A percentile compares a stretch with the other conserved stretches of the same genome.
These are phyloP conservation scores for Ophion slaviceki DNA, from an alignment of 2,888 invertebrate species.

Conservation along the genomic window DNA sequence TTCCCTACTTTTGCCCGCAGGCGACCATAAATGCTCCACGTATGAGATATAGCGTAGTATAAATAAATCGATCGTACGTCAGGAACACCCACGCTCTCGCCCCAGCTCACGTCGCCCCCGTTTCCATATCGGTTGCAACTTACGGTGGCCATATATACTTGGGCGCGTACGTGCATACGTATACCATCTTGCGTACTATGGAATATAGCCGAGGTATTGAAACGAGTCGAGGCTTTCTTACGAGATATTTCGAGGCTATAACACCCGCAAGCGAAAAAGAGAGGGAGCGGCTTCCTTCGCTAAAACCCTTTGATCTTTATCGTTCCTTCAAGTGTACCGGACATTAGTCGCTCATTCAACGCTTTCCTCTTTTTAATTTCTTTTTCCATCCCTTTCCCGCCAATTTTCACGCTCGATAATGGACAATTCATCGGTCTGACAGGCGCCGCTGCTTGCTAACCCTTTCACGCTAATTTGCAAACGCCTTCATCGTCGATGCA, in stretches of 20 bases:
- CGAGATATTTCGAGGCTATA: constrained; percentile 62
- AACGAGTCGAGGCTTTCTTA: constrained; percentile 58
- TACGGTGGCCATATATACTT: constrained; percentile 31
- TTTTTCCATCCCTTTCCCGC: not conserved
- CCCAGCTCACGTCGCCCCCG: constrained; percentile 45
- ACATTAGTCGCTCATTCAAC: constrained; percentile 54
- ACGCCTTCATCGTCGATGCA: not conserved
- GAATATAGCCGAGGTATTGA: constrained; percentile 35
- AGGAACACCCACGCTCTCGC: constrained; percentile 58
- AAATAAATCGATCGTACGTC: constrained; percentile 64
- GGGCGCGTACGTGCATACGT: not conserved
- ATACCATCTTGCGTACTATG: not conserved
- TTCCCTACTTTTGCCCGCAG: not conserved
- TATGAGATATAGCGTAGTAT: constrained; percentile 41
- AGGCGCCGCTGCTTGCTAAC: constrained; percentile 5
- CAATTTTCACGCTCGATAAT: constrained; percentile 29
- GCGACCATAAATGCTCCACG: constrained; percentile 19
- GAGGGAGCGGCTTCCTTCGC: constrained; percentile 55
- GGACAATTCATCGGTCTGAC: constrained; percentile 39
- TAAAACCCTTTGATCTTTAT: constrained; percentile 64
- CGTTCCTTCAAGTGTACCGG: constrained; percentile 57
- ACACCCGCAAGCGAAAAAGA: constrained; percentile 1
- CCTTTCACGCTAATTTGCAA: not conserved
- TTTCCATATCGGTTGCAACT: constrained; percentile 61
- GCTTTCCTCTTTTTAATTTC: constrained; percentile 28